Evolutionary conservation across 2,797 vertebrate species (phyloP).

Genomic region (Notolabrus celidotus): DNA sequence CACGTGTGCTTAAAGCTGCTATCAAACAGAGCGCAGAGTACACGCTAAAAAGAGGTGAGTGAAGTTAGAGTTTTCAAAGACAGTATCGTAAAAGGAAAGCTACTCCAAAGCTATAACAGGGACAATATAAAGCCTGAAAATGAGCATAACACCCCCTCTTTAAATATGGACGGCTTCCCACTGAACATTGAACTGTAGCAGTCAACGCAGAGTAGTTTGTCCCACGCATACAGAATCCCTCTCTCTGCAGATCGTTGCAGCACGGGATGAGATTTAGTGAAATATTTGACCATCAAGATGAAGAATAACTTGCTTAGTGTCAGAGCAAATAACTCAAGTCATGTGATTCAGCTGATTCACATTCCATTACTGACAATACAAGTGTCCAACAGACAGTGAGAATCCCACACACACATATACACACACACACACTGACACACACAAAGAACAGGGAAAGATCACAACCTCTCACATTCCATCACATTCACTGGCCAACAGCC

Average conservation of each 20-base stretch:
- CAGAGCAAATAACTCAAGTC: slow-evolving; percentile 35
- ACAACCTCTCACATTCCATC: slow-evolving; percentile 67
- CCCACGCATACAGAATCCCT: background rate
- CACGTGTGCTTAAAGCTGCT: too few relatives aligned
- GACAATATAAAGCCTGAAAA: too few relatives aligned
- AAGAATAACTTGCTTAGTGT: slow-evolving; percentile 44
- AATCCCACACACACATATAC: slow-evolving; percentile 24
- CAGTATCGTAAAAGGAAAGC: too few relatives aligned
- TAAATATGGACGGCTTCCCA: too few relatives aligned
- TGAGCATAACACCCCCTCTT: too few relatives aligned
- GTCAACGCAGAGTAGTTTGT: background rate
- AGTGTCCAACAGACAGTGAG: slow-evolving; percentile 29
- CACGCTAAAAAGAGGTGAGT: too few relatives aligned
- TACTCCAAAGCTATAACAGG: too few relatives aligned
- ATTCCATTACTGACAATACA: slow-evolving; percentile 48
- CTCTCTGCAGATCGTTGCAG: background rate
- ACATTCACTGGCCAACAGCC: slow-evolving; percentile 57
- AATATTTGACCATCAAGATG: slow-evolving; percentile 9
- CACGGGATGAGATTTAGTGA: slow-evolving; percentile 14
- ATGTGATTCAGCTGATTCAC: slow-evolving; percentile 54
- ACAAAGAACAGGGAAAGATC: slow-evolving; percentile 62
- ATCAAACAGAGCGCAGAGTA: too few relatives aligned
- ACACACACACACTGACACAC: slow-evolving; percentile 19
- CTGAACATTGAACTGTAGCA: too few relatives aligned
- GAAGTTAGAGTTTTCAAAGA: too few relatives aligned